A percentile compares a stretch with the other conserved stretches of the same genome.
phyloP scores from a whole-genome alignment of 2,113 vertebrate species.

The Plecotus auritus region DNA sequence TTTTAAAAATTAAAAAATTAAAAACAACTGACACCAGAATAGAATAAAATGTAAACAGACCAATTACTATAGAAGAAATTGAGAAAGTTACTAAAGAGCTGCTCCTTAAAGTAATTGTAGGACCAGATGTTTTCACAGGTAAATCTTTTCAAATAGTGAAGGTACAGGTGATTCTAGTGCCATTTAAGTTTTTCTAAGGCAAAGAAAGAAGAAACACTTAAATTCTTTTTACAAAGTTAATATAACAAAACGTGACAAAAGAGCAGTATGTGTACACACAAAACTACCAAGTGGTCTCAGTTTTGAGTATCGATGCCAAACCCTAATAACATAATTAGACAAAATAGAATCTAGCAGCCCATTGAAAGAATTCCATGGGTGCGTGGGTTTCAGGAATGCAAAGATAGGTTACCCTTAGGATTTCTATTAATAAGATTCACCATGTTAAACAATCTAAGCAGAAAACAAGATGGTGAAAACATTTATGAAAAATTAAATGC shows the following conservation, averaged over 20 bases:
- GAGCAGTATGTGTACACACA: background rate
- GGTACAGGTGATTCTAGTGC: background rate
- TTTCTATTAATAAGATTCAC: slow-evolving; percentile 37
- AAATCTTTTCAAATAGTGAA: slow-evolving; percentile 1
- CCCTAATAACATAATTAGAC: background rate
- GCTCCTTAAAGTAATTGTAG: slow-evolving; percentile 2
- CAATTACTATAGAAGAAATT: slow-evolving; percentile 16
- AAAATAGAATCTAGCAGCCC: background rate
- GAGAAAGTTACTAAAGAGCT: background rate
- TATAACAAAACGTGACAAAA: background rate
- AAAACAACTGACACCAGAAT: slow-evolving; percentile 10
- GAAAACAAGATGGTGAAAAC: slow-evolving; percentile 34
- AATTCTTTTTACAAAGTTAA: background rate
- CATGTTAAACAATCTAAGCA: background rate
- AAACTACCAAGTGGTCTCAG: too few species aligned
- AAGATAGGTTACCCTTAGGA: slow-evolving; percentile 24
- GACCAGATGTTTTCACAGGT: slow-evolving; percentile 17
- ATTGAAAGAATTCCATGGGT: background rate
- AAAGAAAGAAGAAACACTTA: background rate
- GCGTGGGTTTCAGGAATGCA: background rate
- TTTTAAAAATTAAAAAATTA: background rate
- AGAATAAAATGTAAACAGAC: slow-evolving; percentile 33
- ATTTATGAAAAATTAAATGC: slow-evolving; percentile 39
- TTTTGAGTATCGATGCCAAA: background rate
- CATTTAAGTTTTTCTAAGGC: background rate